Conservation (phyloP, 2,797 vertebrate species). For the Glossophaga mutica region DNA sequence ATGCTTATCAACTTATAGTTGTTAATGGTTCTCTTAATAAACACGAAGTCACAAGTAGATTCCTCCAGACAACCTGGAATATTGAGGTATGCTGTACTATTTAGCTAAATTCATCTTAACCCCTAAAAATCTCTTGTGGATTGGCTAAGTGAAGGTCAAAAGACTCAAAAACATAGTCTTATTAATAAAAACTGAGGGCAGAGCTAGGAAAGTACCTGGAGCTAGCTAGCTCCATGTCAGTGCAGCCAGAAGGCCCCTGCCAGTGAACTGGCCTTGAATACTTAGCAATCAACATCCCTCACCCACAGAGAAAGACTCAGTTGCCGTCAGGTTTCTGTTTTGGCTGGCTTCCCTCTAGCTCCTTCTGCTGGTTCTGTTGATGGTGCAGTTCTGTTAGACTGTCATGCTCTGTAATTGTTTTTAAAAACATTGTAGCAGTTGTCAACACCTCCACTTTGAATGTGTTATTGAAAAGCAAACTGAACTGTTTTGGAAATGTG, state of each 20-base stretch:
- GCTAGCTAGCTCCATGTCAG: not conserved
- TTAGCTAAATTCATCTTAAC: not conserved
- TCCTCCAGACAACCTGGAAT: not conserved
- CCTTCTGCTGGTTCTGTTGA: slow-evolving; percentile 58
- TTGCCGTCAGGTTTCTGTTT: not conserved
- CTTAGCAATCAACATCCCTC: not conserved
- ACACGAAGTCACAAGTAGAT: not conserved
- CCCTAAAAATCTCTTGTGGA: not conserved
- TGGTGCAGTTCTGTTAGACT: slow-evolving; percentile 12
- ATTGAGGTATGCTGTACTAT: not conserved
- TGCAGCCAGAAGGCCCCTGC: not conserved
- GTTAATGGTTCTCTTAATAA: not conserved
- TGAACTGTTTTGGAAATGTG: slow-evolving; percentile 46
- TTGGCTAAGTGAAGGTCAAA: not conserved
- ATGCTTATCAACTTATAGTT: not conserved
- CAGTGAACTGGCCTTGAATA: not conserved
- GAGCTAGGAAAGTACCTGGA: not conserved
- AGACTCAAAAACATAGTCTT: not conserved
- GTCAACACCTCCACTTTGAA: not conserved
- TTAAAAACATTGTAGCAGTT: not conserved
- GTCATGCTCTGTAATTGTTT: not conserved
- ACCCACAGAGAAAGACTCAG: not conserved
- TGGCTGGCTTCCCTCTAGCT: slow-evolving; percentile 40
- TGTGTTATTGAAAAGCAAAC: not conserved
- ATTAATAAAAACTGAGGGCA: not conserved